Base-by-base conservation (phyloP, 2,113 vertebrate genomes). In the Aldabrachelys gigantea region DNA sequence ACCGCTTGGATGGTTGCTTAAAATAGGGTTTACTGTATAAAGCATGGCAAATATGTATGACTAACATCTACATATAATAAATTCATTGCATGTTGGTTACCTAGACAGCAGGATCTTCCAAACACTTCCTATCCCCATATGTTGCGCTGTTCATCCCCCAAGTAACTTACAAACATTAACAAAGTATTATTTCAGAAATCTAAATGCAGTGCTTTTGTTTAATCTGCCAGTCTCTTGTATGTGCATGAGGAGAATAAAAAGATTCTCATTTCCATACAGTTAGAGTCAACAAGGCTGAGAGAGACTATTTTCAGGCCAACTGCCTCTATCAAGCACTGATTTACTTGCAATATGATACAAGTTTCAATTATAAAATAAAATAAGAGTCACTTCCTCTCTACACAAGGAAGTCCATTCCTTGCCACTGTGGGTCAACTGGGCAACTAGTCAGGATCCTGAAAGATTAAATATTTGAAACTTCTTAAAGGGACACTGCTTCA, bases 401-500 rank as follows among this genome's bases (percentile, higher is more conserved):
- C 0, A 2, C 19, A 47, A 5, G n/a, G 4, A 6, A 72, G 84
- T 29, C 81, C 53, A 21, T 38, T 85, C 47, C 65, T 8, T 35
- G 25, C 53, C 47, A 89, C 11, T 52, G 94, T 80, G 89, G 86
- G 75, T 12, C 47, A 6, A 86, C 1, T 44, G 29, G 81, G 49
- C 35, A 94, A 41, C 27, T n/a, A 80, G 49, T 5, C 54, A 95
- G 82, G 19, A 93, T 12, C 44, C 69, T 75, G 16, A 90, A 5
- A 76, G 27, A 88, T 52, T 88, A 84, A 84, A 47, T 80, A 93
- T 9, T 88, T 85, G 29, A 91, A 95, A 94, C 82, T 29, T 11
- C 19, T 72, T 72, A 19, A 53, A 10, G 5, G 94, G 53, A 86
- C 91, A 89, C 38, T 53, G 65, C 59, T 92, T 94, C 59, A 89